Evolutionary conservation across 2,888 invertebrate genomes (phyloP).

Genomic region (Arrhopalites spinosus): DNA sequence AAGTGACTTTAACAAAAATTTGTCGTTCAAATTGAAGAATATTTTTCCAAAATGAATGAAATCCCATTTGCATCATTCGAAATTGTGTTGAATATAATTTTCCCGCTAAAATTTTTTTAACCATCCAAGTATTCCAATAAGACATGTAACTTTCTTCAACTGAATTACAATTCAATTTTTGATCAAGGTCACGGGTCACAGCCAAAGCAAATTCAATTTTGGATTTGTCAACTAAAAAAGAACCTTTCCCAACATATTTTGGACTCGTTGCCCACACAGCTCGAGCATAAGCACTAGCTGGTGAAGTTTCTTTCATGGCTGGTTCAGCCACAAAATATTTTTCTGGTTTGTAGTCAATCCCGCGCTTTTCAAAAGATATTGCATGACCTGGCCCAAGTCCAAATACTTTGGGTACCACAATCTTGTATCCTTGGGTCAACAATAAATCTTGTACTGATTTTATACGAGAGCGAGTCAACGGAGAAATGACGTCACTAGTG

Average conservation of each 20-base stretch:
- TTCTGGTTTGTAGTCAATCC: too few relatives aligned
- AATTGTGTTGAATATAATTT: conserved; percentile 3
- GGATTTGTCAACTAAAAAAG: background rate
- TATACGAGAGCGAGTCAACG: too few relatives aligned
- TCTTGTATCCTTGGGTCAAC: too few relatives aligned
- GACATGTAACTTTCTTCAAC: background rate
- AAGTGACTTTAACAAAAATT: background rate
- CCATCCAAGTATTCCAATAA: conserved; percentile 26
- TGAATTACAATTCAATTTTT: conserved; percentile 2
- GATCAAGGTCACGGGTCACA: background rate
- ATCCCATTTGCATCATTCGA: conserved; percentile 20
- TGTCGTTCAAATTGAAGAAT: background rate
- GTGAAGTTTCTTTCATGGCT: background rate
- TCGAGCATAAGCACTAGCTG: conserved; percentile 6
- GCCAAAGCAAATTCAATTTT: conserved; percentile 21
- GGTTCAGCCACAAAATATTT: too few relatives aligned
- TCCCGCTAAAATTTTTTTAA: background rate
- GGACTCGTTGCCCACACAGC: background rate
- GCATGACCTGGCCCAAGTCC: too few relatives aligned
- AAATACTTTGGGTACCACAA: too few relatives aligned
- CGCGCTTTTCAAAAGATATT: too few relatives aligned
- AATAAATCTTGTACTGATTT: too few relatives aligned
- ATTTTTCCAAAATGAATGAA: conserved; percentile 12
- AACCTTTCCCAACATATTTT: background rate
- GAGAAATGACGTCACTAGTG: too few relatives aligned